Evolutionary conservation across 37 sponge, comb jelly and placozoan species (phyloP), one percentile per base, ranked within the genome.

Genomic region (Halichondria panicea): DNA sequence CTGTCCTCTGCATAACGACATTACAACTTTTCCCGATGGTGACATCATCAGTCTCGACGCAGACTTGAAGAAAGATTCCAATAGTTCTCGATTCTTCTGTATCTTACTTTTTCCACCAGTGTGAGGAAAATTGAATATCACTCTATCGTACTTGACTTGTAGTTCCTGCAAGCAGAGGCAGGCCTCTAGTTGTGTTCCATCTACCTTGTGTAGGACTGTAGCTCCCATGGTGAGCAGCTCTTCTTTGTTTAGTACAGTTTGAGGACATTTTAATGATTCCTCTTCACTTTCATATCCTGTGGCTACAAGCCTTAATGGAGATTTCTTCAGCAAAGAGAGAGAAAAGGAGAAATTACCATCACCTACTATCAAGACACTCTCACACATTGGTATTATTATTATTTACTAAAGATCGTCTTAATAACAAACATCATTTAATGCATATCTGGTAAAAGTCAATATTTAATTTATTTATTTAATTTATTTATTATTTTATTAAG

Each of bases 341-440:
- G 90, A 83, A 60, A 93, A 93, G 7, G 87, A 88, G 70, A 93
- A 93, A 52, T 93, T 89, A 21, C 94, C 94, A 60, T 93, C 94
- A 43, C 94, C 94, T 27, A 93, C 57, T 13, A 93, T 62, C 43
- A 93, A 35, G 27, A 28, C n/a, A n/a, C n/a, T n/a, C n/a, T n/a
- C n/a, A n/a, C n/a, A n/a, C n/a, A n/a, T n/a, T n/a, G n/a, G n/a
- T n/a, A n/a, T n/a, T n/a, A n/a, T n/a, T n/a, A n/a, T n/a, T n/a
- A n/a, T n/a, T n/a, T n/a, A n/a, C n/a, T n/a, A n/a, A n/a, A n/a
- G n/a, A n/a, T n/a, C n/a, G n/a, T n/a, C n/a, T n/a, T n/a, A n/a
- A n/a, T n/a, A n/a, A n/a, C n/a, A n/a, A n/a, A n/a, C n/a, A n/a
- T n/a, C n/a, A n/a, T n/a, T n/a, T n/a, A n/a, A n/a, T n/a, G n/a